These are phyloP conservation scores for Ceyx melanurus DNA, from an alignment of 2,113 vertebrate species.

Conservation along the genomic window DNA sequence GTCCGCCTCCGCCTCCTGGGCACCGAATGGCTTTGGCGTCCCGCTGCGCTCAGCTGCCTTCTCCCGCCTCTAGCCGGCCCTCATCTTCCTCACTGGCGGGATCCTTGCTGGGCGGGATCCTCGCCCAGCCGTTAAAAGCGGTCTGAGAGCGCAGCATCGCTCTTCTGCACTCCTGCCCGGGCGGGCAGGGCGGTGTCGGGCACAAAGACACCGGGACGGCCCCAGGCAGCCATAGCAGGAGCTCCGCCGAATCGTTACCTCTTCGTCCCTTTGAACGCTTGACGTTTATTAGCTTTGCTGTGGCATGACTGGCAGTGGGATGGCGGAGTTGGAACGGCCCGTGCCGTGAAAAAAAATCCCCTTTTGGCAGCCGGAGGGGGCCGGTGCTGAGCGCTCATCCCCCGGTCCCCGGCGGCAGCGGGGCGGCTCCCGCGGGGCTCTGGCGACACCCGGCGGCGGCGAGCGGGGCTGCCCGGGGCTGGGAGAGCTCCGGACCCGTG, in stretches of 20 bases:
- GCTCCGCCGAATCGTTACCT: not conserved
- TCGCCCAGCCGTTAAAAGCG: too few relatives aligned
- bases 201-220: not conserved
- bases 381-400: accelerated
- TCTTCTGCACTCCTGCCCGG: not conserved
- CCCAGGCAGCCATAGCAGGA: not conserved
- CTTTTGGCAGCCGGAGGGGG: accelerated
- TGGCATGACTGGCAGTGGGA: not conserved
- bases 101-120: not conserved
- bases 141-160: not conserved
- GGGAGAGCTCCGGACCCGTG: too few relatives aligned
- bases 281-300: not conserved
- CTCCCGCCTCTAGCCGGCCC: not conserved
- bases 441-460: not conserved
- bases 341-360: accelerated
- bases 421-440: not conserved
- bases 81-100: not conserved
- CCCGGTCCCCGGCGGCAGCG: not conserved
- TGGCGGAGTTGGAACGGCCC: not conserved
- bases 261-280: not conserved
- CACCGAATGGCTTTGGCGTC: not conserved
- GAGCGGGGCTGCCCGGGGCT: too few relatives aligned
- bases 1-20: not conserved
- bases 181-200: not conserved
- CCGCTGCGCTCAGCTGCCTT: too few relatives aligned